Evolutionary conservation across 2,113 vertebrate species (phyloP).

Genomic region (Caloenas nicobarica): DNA sequence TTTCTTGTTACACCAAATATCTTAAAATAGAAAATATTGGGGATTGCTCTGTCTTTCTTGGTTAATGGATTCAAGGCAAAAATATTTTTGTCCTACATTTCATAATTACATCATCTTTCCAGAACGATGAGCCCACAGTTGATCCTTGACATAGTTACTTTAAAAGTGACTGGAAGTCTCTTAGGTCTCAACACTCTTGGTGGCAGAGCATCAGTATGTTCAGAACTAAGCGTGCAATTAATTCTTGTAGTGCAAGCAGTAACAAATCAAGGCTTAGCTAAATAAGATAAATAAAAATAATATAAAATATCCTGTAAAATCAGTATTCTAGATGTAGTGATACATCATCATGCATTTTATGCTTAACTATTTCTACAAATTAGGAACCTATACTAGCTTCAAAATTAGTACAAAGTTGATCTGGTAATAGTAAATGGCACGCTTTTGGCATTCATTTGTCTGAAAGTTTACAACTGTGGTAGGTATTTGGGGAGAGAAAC

Average conservation of each 20-base stretch:
- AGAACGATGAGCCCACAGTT: neutral
- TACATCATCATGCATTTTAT: conserved; percentile 31
- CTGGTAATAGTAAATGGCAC: neutral
- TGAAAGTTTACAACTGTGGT: neutral
- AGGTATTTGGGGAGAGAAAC: neutral
- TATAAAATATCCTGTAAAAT: neutral
- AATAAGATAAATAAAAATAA: conserved; percentile 5
- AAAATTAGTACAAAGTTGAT: neutral
- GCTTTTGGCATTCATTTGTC: neutral
- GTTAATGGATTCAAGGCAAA: neutral
- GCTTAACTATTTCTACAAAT: conserved; percentile 40
- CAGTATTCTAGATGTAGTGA: neutral
- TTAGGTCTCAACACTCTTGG: neutral
- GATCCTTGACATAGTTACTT: neutral
- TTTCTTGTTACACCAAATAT: neutral
- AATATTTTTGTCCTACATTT: neutral
- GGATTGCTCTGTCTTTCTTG: neutral
- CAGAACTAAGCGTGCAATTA: neutral
- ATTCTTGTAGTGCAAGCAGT: neutral
- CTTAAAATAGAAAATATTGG: neutral
- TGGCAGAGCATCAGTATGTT: neutral
- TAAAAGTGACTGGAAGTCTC: neutral
- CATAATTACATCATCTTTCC: neutral
- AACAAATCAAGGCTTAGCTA: conserved; percentile 6
- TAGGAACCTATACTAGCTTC: conserved; percentile 6